Evolutionary conservation across 2,797 vertebrate genomes (phyloP), one percentile per base, ranked within the genome.

Genomic region (Spondyliosoma cantharus): DNA sequence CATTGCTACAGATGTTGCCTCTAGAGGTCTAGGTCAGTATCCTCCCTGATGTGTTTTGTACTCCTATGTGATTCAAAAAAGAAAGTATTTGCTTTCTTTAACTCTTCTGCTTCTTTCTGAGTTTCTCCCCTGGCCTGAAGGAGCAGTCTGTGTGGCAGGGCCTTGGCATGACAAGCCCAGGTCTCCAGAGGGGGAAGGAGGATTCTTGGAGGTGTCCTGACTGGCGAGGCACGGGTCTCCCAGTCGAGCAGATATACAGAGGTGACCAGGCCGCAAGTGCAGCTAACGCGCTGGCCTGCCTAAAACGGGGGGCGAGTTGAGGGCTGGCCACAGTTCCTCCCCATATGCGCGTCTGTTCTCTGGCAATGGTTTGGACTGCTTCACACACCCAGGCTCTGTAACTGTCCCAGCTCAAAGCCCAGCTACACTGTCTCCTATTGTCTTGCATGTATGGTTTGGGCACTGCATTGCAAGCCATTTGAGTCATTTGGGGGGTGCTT

Each of bases 141-240:
- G 98, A 97, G 97, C 96, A 95, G 97, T 97, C 97, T 97, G 95
- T 97, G 94, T 97, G 98, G 97, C 98, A 98, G 97, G 97, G 97
- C 97, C 97, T 99, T 98, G 98, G 98, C 98, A 99, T 99, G 98
- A 98, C 96, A 92, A 97, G 96, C 97, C 97, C 96, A 97, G 97
- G 97, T 97, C 96, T 96, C 96, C 96, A 97, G 93, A 95, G 97
- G 97, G 94, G 97, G 97, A 97, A 97, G 97, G 97, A 98, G 97
- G 96, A 97, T 96, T 98, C 96, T 96, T 98, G 96, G 96, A 96
- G 96, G 84, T 96, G 97, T 97, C 97, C 97, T 91, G 96, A 96
- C 96, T 98, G 93, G 96, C 95, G 96, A 93, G 96, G 93, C 94
- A 95, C 96, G 91, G 96, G 91, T 95, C 93, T 97, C 96, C 96